Evolutionary conservation across 2,888 invertebrate species (phyloP).

Genomic region (Megalurothrips usitatus): DNA sequence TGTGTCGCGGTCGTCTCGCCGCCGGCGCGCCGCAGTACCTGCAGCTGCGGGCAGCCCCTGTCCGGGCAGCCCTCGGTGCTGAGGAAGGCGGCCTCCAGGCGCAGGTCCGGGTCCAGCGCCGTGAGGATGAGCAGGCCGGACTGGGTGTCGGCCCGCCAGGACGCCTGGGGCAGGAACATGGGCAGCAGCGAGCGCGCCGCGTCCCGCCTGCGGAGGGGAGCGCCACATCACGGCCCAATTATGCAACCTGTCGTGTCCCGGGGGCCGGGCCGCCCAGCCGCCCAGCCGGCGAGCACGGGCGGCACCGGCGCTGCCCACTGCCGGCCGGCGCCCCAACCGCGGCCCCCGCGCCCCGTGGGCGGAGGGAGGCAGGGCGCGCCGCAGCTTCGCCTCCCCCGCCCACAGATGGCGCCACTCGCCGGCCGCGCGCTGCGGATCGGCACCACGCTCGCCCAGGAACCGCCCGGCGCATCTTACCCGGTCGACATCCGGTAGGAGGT

Average conservation of each 20-base stretch:
- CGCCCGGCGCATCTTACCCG: slow-evolving; percentile 30
- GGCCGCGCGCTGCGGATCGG: background rate
- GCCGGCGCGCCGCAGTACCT: background rate
- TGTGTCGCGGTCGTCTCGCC: too few species aligned
- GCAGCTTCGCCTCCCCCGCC: background rate
- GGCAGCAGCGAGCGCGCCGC: slow-evolving; percentile 31
- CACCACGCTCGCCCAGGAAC: background rate
- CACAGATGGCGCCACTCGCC: background rate
- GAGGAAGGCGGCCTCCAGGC: slow-evolving; percentile 1
- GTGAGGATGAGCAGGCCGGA: slow-evolving; percentile 30
- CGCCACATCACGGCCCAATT: too few species aligned
- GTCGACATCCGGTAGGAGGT: background rate
- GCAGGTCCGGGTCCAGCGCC: slow-evolving; percentile 13
- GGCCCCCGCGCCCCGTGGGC: background rate
- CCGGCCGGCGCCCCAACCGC: background rate
- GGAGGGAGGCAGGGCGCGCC: background rate
- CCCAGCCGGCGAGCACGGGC: too few species aligned
- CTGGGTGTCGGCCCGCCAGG: slow-evolving; percentile 20
- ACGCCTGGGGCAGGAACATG: slow-evolving; percentile 32
- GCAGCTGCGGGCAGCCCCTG: background rate
- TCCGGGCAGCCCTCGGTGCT: background rate
- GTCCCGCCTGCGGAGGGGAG: too few species aligned
- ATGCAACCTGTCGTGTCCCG: too few species aligned
- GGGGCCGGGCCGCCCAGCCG: too few species aligned
- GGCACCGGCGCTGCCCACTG: too few species aligned